phyloP scores from a whole-genome alignment of 2,113 vertebrate genomes.

The Astatotilapia flaviijosephi region DNA sequence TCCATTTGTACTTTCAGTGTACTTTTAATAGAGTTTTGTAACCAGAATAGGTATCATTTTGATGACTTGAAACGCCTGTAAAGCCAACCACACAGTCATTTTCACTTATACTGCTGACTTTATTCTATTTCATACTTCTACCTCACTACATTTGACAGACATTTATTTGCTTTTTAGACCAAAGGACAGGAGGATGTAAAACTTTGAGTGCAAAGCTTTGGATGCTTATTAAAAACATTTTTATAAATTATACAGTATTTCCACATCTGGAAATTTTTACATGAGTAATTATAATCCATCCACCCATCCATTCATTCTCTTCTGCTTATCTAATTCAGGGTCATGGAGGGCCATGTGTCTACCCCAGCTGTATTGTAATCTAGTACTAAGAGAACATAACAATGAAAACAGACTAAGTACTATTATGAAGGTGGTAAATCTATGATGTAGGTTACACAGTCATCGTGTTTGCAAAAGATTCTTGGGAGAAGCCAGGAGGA shows the following conservation, averaged over 20 bases:
- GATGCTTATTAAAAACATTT: background rate
- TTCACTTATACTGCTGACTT: background rate
- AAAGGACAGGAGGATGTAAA: background rate
- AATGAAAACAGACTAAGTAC: background rate
- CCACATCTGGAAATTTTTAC: background rate
- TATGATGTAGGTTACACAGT: background rate
- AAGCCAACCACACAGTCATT: background rate
- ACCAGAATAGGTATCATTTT: background rate
- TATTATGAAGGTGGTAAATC: background rate
- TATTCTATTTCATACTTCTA: background rate
- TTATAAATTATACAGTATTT: background rate
- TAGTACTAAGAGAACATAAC: background rate
- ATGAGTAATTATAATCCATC: background rate
- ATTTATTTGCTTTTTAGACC: background rate
- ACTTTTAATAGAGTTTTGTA: background rate
- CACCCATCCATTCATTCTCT: background rate
- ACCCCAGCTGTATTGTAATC: background rate
- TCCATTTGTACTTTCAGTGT: background rate
- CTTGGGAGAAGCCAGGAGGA: background rate
- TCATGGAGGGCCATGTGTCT: background rate
- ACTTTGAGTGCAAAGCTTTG: background rate
- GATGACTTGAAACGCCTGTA: background rate
- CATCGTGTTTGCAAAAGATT: background rate
- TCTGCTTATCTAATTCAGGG: background rate
- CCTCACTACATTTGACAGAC: background rate